These are phyloP conservation scores for Psammodynastes pulverulentus DNA, from an alignment of 2,113 vertebrate species.

Conservation along the genomic window DNA sequence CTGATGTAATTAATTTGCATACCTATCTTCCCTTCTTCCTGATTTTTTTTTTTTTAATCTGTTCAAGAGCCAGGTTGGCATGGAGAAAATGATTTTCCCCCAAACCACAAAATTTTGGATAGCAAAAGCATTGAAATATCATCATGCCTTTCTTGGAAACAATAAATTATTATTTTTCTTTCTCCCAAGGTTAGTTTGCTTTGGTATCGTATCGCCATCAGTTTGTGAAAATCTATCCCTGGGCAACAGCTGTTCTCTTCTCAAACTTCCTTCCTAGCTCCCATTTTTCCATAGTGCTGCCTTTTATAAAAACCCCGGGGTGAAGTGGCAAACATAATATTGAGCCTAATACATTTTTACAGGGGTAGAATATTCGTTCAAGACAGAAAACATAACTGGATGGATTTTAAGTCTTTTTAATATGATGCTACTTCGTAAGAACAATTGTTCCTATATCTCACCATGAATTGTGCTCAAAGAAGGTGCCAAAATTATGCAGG, in stretches of 20 bases:
- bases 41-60: neutral
- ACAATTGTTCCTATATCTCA: neutral
- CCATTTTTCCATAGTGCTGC: neutral
- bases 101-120: neutral
- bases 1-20: neutral
- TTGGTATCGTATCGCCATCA: neutral
- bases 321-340: neutral
- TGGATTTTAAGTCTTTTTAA: neutral
- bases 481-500: neutral
- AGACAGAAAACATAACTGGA: neutral
- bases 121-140: neutral
- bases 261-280: neutral
- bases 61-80: neutral
- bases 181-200: conserved; percentile 17
- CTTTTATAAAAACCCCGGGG: neutral
- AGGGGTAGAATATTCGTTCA: neutral
- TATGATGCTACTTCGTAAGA: neutral
- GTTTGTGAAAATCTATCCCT: conserved; percentile 2
- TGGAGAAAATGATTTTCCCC: neutral
- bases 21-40: neutral
- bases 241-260: conserved; percentile 10
- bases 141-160: neutral
- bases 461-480: neutral
- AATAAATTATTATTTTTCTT: neutral
- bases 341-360: neutral